Evolutionary conservation across 2,113 vertebrate species (phyloP).

Genomic region (Nipponia nippon): DNA sequence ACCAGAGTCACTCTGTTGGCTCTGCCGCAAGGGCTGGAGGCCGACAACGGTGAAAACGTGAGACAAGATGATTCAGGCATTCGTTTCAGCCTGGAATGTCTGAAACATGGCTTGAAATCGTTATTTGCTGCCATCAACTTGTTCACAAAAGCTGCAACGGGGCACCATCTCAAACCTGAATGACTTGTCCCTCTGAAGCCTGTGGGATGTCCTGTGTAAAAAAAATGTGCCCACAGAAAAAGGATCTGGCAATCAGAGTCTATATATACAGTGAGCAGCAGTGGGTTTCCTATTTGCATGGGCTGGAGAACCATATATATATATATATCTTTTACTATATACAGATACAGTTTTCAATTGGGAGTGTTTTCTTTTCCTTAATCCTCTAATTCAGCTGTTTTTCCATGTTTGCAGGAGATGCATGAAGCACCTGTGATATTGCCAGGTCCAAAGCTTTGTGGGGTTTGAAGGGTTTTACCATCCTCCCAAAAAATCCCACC

Average conservation of each 20-base stretch:
- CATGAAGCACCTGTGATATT: not conserved
- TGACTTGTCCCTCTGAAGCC: not conserved
- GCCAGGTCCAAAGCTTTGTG: not conserved
- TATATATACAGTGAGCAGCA: not conserved
- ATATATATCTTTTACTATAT: not conserved
- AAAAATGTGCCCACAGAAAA: not conserved
- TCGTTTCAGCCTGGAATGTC: not conserved
- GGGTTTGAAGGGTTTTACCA: not conserved
- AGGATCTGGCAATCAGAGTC: not conserved
- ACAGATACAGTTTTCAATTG: not conserved
- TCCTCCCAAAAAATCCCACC: not conserved
- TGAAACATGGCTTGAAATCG: rapidly evolving
- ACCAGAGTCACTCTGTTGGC: not conserved
- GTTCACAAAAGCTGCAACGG: not conserved
- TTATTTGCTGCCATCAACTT: not conserved
- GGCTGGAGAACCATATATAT: not conserved
- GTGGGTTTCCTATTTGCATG: not conserved
- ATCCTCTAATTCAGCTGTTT: not conserved
- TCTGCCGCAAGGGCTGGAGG: not conserved
- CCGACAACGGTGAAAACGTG: not conserved
- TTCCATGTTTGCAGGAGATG: not conserved
- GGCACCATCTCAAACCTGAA: not conserved
- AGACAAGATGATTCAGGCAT: not conserved
- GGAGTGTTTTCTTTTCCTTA: not conserved
- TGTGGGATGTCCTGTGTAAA: not conserved